These are phyloP conservation scores for Gymnorhina tibicen DNA, from an alignment of 2,113 vertebrate genomes.

Conservation along the genomic window DNA sequence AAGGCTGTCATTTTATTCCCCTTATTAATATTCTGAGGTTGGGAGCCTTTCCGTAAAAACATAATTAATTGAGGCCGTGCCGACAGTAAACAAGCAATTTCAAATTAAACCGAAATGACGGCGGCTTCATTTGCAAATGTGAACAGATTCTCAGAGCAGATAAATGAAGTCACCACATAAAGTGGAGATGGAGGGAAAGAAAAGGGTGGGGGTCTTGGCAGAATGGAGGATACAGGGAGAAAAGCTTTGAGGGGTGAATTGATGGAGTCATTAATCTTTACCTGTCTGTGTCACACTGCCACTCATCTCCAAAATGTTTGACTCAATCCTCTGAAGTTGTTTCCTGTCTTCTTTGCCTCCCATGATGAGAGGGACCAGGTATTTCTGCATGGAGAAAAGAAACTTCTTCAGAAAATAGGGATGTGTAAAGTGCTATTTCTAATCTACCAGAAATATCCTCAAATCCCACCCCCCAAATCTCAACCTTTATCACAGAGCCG, in stretches of 20 bases:
- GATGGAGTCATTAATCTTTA: conserved; percentile 99
- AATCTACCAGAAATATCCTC: background rate
- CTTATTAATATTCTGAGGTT: conserved; percentile 99
- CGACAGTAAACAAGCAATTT: conserved; percentile 99
- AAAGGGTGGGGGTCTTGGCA: conserved; percentile 57
- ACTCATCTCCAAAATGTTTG: conserved; percentile 94
- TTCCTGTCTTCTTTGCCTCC: conserved; percentile 96
- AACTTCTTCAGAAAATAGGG: background rate
- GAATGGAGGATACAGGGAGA: conserved; percentile 43
- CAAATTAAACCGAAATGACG: conserved; percentile 99
- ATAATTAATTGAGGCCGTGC: conserved; percentile 99
- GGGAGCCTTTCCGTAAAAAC: conserved; percentile 99
- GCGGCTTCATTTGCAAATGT: conserved; percentile 99
- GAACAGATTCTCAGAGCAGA: conserved; percentile 99
- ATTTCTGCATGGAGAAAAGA: conserved; percentile 82
- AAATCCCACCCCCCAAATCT: background rate
- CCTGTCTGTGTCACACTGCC: conserved; percentile 99
- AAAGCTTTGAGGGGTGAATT: conserved; percentile 75
- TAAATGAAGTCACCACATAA: conserved; percentile 93
- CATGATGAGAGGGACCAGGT: conserved; percentile 95
- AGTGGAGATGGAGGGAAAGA: conserved; percentile 69
- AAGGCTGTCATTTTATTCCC: conserved; percentile 98
- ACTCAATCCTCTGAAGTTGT: conserved; percentile 96
- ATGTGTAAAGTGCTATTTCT: background rate
- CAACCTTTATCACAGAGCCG: background rate